Evolutionary conservation across 2,797 vertebrate species (phyloP), one percentile per base, ranked within the genome.

Genomic region (Danionella dracula): DNA sequence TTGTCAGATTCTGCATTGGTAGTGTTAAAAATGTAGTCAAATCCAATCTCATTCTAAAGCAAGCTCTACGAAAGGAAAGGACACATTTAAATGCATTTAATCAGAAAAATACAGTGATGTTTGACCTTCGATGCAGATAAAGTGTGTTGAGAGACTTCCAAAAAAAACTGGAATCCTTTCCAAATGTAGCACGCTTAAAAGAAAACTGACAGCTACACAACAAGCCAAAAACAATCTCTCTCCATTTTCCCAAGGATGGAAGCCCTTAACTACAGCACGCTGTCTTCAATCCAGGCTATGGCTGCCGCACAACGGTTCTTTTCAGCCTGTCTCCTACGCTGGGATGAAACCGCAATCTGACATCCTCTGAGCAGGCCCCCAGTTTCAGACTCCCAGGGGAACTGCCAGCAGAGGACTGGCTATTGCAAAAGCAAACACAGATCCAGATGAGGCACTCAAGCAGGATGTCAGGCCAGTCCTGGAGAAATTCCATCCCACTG

Each of bases 391-490:
- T 69, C 60, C 48, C 20, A 9, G 45, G 76, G 56, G 66, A 65
- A n/a, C 27, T 16, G 49, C 48, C n/a, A 46, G 65, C 56, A 44
- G 32, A 62, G 58, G 64, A 64, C 45, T 31, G 59, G 61, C 35
- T 67, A 75, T 48, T 56, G 72, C 57, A 58, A 77, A 81, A 77
- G 70, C 73, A 81, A 81, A 82, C 71, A 76, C 62, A 68, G 74
- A 63, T 76, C 74, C 77, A 81, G 79, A 74, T 81, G 76, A 78
- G 64, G 35, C 58, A 53, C 62, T 54, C 49, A 20, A 55, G 66
- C 71, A 77, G 68, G 62, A 78, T 75, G 70, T 74, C 70, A 72
- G 60, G 16, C 57, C 4, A 5, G 66, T 64, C 71, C 73, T 61
- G 40, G 49, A 68, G 64, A 71, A 66, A 66, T 76, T 50, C 45